Percentiles rank a stretch among this genome's conserved stretches.
These are phyloP conservation scores for Neoniphon sammara DNA, from an alignment of 2,797 vertebrate species.

Conservation along the genomic window DNA sequence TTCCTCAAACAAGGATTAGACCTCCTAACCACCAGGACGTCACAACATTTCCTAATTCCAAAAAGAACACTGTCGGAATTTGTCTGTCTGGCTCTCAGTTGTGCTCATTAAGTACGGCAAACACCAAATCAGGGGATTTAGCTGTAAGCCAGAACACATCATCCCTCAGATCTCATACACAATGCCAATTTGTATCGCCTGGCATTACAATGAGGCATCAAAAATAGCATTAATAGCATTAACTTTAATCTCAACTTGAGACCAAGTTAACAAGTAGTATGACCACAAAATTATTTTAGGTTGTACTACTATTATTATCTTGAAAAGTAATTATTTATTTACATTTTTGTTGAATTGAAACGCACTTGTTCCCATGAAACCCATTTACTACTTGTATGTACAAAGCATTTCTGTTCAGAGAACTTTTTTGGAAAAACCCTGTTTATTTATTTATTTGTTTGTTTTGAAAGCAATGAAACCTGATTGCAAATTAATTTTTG, in stretches of 20 bases:
- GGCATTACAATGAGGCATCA: conserved; percentile 7
- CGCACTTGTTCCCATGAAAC: not conserved
- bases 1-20: conserved; percentile 38
- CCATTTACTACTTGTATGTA: conserved; percentile 5
- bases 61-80: conserved; percentile 23
- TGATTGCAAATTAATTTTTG: not conserved
- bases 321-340: not conserved
- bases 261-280: not conserved
- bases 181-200: not conserved
- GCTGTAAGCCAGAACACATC: conserved; percentile 33
- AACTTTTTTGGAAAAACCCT: not conserved
- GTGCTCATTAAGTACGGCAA: conserved; percentile 59
- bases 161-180: conserved; percentile 33
- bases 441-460: conserved; percentile 17
- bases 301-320: not conserved
- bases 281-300: not conserved
- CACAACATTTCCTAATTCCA: conserved; percentile 25
- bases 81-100: conserved; percentile 41
- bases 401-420: not conserved
- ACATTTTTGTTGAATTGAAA: conserved; percentile 11
- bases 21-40: not conserved
- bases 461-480: no score
- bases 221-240: not conserved
- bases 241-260: not conserved
- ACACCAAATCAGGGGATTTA: conserved; percentile 51